Percentiles rank a stretch among this genome's conserved stretches.
Conservation (phyloP, 1,140 invertebrate species). For the Drosophila ercepeae region DNA sequence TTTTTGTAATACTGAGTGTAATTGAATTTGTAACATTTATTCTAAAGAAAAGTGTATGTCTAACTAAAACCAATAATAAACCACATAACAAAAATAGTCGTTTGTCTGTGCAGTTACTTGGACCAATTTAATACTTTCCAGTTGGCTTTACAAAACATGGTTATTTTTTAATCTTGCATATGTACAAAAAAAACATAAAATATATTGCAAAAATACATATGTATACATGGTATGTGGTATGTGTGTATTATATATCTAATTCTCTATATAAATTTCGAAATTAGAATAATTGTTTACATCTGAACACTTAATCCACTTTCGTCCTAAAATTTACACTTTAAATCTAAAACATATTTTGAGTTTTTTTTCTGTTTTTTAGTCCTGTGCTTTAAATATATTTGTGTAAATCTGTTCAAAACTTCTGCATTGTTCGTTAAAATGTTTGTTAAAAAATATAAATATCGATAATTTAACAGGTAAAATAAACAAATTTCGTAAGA, state of each 20-base stretch:
- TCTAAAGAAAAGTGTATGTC: conserved; percentile 56
- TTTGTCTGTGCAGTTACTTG: conserved; percentile 52
- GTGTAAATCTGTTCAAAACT: conserved; percentile 64
- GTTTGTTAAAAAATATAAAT: conserved; percentile 39
- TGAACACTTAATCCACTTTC: conserved; percentile 68
- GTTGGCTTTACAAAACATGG: conserved; percentile 53
- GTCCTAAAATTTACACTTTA: conserved; percentile 41
- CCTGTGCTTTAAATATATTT: conserved; percentile 7
- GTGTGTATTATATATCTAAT: conserved; percentile 48
- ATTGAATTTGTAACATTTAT: conserved; percentile 68
- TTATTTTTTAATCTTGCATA: conserved; percentile 58
- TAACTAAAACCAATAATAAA: conserved; percentile 35
- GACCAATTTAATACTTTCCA: conserved; percentile 72
- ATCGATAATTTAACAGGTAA: conserved; percentile 68
- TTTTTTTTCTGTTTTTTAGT: conserved; percentile 4
- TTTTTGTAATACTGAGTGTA: conserved; percentile 71
- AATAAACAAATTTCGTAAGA: conserved; percentile 46
- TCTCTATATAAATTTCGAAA: conserved; percentile 52
- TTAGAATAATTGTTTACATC: conserved; percentile 73
- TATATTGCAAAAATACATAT: conserved; percentile 78
- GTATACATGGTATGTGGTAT: conserved; percentile 59
- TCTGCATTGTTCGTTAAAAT: conserved; percentile 67
- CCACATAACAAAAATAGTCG: conserved; percentile 9
- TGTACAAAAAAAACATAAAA: conserved; percentile 69
- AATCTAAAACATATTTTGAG: conserved; percentile 48